Conservation (phyloP, 2,113 vertebrate species). For the Narcine bancroftii region DNA sequence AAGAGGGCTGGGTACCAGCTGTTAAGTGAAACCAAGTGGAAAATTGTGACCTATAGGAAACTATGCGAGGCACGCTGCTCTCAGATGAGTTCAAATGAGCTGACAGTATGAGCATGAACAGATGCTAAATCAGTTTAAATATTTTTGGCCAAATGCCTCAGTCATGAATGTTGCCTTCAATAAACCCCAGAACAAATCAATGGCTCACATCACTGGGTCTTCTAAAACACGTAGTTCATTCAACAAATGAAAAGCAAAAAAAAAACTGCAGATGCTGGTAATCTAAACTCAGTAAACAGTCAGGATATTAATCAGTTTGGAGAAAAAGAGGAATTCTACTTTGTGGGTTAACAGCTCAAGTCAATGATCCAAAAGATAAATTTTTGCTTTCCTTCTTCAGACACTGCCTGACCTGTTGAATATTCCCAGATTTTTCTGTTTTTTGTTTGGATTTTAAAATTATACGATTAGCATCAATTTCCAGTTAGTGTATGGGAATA, state of each 20-base stretch:
- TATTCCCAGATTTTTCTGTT: too few species aligned
- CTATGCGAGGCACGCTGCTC: slow-evolving; percentile 53
- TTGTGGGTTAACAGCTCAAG: background rate
- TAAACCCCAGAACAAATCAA: slow-evolving; percentile 39
- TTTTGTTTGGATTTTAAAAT: too few species aligned
- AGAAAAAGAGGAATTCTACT: background rate
- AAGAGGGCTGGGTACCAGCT: slow-evolving; percentile 58
- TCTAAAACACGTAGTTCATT: background rate
- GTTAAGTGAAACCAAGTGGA: slow-evolving; percentile 56
- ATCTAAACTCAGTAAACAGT: background rate
- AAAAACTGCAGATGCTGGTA: background rate
- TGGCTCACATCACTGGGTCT: background rate
- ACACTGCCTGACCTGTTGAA: too few species aligned
- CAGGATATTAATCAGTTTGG: background rate
- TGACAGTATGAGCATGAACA: slow-evolving; percentile 46
- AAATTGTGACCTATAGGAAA: slow-evolving; percentile 65
- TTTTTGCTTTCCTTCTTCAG: too few species aligned
- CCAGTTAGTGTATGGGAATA: too few species aligned
- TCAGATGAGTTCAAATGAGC: slow-evolving; percentile 47
- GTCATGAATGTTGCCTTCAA: slow-evolving; percentile 38
- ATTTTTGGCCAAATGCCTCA: slow-evolving; percentile 47
- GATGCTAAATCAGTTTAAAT: slow-evolving; percentile 54
- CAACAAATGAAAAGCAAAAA: background rate
- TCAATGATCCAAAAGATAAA: too few species aligned
- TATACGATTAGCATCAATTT: too few species aligned